Conservation (phyloP, 2,797 vertebrate species). For the Eulemur coronatus region DNA sequence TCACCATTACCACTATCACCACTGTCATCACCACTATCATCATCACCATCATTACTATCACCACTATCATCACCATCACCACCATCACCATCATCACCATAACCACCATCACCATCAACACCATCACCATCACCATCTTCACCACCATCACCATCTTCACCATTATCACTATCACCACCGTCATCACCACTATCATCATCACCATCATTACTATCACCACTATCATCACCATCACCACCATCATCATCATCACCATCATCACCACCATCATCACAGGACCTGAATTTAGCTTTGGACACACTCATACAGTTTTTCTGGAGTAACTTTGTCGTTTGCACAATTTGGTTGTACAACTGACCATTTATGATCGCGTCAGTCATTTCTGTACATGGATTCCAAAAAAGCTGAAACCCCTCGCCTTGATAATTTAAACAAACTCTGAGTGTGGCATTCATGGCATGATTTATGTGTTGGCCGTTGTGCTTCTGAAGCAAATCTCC, state of each 20-base stretch:
- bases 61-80: fast-evolving
- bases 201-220: fast-evolving
- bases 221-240: fast-evolving
- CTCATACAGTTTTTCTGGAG: not conserved
- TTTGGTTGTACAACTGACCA: not conserved
- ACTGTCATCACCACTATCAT: fast-evolving
- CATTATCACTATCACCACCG: fast-evolving
- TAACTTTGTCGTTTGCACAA: fast-evolving
- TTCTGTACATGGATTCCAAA: not conserved
- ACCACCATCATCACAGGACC: not conserved
- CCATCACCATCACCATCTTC: fast-evolving
- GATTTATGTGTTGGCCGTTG: not conserved
- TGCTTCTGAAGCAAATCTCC: not conserved
- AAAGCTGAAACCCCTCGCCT: not conserved
- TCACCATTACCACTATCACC: fast-evolving
- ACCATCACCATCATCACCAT: fast-evolving
- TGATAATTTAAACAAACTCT: not conserved
- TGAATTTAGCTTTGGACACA: fast-evolving
- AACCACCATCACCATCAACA: fast-evolving
- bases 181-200: too few relatives aligned
- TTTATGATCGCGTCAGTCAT: not conserved
- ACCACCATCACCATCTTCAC: fast-evolving
- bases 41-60: fast-evolving
- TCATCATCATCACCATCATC: fast-evolving
- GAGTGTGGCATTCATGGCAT: fast-evolving